A percentile compares a stretch with the other conserved stretches of the same genome.
These are phyloP conservation scores for Aquatica leii DNA, from an alignment of 2,888 invertebrate genomes.

Conservation along the genomic window DNA sequence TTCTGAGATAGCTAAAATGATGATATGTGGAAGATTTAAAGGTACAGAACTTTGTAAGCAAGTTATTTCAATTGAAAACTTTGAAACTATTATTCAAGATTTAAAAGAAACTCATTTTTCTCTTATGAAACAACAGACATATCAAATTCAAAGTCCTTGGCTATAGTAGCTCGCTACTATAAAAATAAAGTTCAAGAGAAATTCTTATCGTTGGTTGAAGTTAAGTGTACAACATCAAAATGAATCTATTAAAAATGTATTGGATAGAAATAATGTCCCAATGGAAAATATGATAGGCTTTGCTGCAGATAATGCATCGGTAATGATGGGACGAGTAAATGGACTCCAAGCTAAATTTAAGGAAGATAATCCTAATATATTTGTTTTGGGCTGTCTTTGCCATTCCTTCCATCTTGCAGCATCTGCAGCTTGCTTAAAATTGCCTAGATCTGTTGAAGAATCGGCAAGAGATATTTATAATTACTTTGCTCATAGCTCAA, in stretches of 20 bases:
- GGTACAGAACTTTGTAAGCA: neutral
- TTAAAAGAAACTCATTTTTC: neutral
- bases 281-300: too few relatives aligned
- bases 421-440: slow-evolving; percentile 5
- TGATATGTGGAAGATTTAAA: neutral
- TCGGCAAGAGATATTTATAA: neutral
- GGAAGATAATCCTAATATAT: neutral
- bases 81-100: neutral
- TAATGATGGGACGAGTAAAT: too few relatives aligned
- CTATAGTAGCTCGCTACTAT: neutral
- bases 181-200: too few relatives aligned
- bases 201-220: too few relatives aligned
- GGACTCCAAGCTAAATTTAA: too few relatives aligned
- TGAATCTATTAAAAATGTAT: too few relatives aligned
- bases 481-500: neutral
- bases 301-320: too few relatives aligned
- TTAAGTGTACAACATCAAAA: too few relatives aligned
- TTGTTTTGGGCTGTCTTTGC: neutral
- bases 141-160: neutral
- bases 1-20: neutral
- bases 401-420: neutral
- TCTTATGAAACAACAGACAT: neutral
- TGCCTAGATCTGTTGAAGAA: neutral
- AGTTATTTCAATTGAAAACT: neutral
- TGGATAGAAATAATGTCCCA: too few relatives aligned